Base-by-base conservation (phyloP, 2,797 vertebrate genomes). In the Mareca strepera region DNA sequence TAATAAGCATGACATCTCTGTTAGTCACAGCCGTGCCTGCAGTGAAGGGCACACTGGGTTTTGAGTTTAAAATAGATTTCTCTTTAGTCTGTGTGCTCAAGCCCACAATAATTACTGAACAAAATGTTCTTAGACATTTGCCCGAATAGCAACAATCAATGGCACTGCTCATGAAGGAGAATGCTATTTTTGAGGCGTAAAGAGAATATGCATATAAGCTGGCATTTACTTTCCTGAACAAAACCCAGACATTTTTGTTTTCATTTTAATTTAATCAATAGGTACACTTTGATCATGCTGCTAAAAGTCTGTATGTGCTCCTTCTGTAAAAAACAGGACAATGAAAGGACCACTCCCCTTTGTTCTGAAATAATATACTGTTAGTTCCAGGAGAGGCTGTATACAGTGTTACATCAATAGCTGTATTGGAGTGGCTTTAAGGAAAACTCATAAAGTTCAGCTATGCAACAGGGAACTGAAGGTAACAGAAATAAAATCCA, bases 31-130 rank as follows among this genome's bases (percentile, higher is more conserved):
- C 92, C 64, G 2, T 89, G 75, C 90, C 93, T 93, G 63, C 52
- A 70, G 59, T 84, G 90, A 95, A 92, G 84, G 82, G 43, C 56
- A 41, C 25, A 12, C 59, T 80, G 78, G 91, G 43, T 68, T 94
- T 92, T 70, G 82, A 63, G 89, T 95, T 97, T 86, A 96, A 98
- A 98, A 97, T 85, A 97, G 86, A 91, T 91, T 75, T 96, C 86
- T 96, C 37, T 92, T 81, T 92, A 92, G 86, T 39, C 59, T 90
- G 58, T 90, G 74, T 68, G 41, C 83, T 97, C 83, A 94, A 91
- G 68, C 59, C 75, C 41, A 73, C 83, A 41, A 48, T 66, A 81
- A 66, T 92, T 80, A 95, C 70, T 68, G 89, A 94, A 95, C 92
- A 95, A 96, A 94, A 83, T 86, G 78, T 93, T 93, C 96, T 96